Evolutionary conservation across 2,113 vertebrate genomes (phyloP).

Genomic region (Pithys albifrons): DNA sequence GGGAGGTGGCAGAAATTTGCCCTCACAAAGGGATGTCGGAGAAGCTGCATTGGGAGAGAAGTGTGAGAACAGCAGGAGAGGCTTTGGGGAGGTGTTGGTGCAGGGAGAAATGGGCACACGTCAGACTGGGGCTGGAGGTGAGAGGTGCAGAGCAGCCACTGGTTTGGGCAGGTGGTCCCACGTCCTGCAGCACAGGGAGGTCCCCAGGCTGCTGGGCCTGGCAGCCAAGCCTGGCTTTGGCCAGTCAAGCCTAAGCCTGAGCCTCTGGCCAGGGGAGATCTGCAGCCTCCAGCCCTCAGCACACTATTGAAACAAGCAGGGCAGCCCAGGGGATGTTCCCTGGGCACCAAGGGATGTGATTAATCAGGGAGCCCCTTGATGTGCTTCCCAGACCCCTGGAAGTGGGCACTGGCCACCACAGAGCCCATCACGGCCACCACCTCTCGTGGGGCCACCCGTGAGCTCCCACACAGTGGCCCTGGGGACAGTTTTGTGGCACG

Average conservation of each 20-base stretch:
- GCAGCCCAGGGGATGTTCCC: background rate
- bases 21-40: background rate
- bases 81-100: background rate
- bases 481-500: fast-evolving
- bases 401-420: background rate
- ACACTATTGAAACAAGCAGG: background rate
- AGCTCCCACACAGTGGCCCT: fast-evolving
- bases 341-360: background rate
- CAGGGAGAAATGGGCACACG: fast-evolving
- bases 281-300: background rate
- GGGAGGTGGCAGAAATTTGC: background rate
- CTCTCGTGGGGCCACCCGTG: fast-evolving
- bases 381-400: fast-evolving
- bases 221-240: background rate
- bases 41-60: background rate
- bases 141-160: fast-evolving
- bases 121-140: background rate
- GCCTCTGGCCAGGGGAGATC: fast-evolving
- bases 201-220: background rate
- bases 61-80: background rate
- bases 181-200: too few species aligned
- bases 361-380: fast-evolving
- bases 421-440: background rate
- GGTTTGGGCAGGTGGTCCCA: too few species aligned
- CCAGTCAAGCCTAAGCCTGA: background rate